phyloP scores from a whole-genome alignment of 2,888 invertebrate species.

The Noctuana brunneofusca region DNA sequence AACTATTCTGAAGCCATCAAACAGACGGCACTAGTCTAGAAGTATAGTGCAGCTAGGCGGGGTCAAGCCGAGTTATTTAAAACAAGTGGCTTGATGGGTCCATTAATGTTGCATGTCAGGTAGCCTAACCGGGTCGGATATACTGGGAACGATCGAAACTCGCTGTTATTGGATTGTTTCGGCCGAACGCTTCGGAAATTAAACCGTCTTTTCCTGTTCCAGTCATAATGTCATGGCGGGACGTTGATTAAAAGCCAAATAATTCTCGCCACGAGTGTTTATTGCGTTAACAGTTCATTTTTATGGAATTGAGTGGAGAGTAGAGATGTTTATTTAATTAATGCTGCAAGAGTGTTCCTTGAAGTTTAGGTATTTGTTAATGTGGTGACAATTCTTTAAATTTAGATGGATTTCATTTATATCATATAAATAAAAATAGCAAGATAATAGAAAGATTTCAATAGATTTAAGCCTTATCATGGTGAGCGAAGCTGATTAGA shows the following conservation, averaged over 20 bases:
- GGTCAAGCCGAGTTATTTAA: conserved; percentile 72
- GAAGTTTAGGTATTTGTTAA: background rate
- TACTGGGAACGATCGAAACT: conserved; percentile 75
- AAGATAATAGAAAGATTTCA: no score
- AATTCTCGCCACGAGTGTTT: conserved; percentile 48
- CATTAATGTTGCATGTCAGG: conserved; percentile 75
- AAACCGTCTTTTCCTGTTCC: conserved; percentile 53
- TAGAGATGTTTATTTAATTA: background rate
- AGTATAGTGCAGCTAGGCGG: conserved; percentile 52
- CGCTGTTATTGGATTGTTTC: conserved; percentile 75
- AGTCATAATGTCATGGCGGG: conserved; percentile 46
- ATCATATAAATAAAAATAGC: background rate
- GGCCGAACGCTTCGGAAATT: conserved; percentile 60
- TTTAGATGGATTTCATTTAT: background rate
- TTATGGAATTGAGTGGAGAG: background rate
- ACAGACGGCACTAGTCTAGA: conserved; percentile 52
- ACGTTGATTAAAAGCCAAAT: conserved; percentile 50
- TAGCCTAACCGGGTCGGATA: conserved; percentile 71
- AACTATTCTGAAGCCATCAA: conserved; percentile 13
- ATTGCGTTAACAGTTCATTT: conserved; percentile 2
- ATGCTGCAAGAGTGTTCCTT: background rate
- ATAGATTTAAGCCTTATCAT: no score
- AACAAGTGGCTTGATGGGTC: conserved; percentile 66
- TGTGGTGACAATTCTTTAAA: background rate
- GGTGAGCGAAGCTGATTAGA: no score